Evolutionary conservation across 1,140 invertebrate species (phyloP).

Genomic region (Ruditapes philippinarum): DNA sequence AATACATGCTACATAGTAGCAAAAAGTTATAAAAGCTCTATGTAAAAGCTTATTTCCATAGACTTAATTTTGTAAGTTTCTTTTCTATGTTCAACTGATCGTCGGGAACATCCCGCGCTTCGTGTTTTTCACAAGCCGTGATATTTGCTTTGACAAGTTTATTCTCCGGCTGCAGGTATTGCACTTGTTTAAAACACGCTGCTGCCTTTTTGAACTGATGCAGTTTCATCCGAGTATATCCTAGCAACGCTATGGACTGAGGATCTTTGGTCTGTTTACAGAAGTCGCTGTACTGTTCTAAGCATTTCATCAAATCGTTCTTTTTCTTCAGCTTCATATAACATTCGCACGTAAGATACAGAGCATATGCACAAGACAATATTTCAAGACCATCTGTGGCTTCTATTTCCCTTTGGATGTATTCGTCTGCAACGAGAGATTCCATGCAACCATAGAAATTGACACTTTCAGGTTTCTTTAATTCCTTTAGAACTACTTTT

Average conservation of each 20-base stretch:
- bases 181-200: conserved; percentile 28
- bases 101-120: conserved; percentile 10
- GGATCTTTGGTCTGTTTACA: conserved; percentile 35
- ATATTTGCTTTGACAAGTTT: conserved; percentile 27
- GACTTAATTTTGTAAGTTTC: conserved; percentile 23
- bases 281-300: conserved; percentile 50
- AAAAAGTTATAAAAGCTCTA: too few species aligned
- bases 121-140: conserved; percentile 9
- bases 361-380: conserved; percentile 16
- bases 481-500: conserved; percentile 55
- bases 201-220: conserved; percentile 48
- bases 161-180: conserved; percentile 37
- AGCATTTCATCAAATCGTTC: conserved; percentile 14
- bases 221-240: conserved; percentile 49
- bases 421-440: conserved; percentile 55
- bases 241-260: conserved; percentile 38
- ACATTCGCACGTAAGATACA: conserved; percentile 53
- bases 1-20: too few species aligned
- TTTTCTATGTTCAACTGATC: conserved; percentile 35
- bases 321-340: conserved; percentile 56
- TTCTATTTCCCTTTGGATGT: conserved; percentile 55
- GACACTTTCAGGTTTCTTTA: conserved; percentile 42
- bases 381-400: conserved; percentile 47
- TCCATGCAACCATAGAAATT: conserved; percentile 64
- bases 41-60: conserved; percentile 1